Evolutionary conservation across 2,797 vertebrate genomes (phyloP).

Genomic region (Lacerta agilis): DNA sequence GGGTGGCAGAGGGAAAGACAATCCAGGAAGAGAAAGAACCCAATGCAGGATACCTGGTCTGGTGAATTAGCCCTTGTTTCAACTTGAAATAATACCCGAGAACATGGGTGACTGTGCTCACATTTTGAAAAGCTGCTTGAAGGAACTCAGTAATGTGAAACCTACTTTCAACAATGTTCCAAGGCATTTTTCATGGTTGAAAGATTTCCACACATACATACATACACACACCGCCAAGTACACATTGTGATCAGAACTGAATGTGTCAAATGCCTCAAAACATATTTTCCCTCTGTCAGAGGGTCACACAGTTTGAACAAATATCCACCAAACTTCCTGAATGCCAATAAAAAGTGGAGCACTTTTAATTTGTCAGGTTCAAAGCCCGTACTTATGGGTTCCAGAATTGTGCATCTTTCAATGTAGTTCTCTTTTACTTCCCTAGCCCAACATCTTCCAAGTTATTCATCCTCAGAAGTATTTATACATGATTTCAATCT

Average conservation of each 20-base stretch:
- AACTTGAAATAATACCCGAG: background rate
- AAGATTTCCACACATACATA: conserved; percentile 15
- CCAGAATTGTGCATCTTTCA: background rate
- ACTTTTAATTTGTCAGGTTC: conserved; percentile 40
- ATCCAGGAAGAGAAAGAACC: background rate
- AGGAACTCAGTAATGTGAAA: conserved; percentile 19
- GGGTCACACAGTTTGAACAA: conserved; percentile 50
- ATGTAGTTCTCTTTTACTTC: background rate
- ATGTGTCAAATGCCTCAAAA: conserved; percentile 60
- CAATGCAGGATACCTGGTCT: background rate
- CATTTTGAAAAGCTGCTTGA: background rate
- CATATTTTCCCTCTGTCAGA: conserved; percentile 57
- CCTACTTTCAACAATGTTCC: background rate
- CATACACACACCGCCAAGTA: background rate
- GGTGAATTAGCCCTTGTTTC: background rate
- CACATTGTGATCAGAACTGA: conserved; percentile 40
- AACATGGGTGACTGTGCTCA: background rate
- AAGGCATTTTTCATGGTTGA: conserved; percentile 29
- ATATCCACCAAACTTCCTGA: conserved; percentile 16
- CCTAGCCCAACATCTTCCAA: conserved; percentile 42
- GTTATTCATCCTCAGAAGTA: conserved; percentile 15
- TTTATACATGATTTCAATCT: conserved; percentile 13
- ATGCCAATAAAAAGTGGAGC: conserved; percentile 61
- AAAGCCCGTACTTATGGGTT: conserved; percentile 36
- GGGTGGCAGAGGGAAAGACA: too few species aligned